Evolutionary conservation across 2,888 invertebrate genomes (phyloP), one percentile per base, ranked within the genome.

Genomic region (Aleiodes testaceus): DNA sequence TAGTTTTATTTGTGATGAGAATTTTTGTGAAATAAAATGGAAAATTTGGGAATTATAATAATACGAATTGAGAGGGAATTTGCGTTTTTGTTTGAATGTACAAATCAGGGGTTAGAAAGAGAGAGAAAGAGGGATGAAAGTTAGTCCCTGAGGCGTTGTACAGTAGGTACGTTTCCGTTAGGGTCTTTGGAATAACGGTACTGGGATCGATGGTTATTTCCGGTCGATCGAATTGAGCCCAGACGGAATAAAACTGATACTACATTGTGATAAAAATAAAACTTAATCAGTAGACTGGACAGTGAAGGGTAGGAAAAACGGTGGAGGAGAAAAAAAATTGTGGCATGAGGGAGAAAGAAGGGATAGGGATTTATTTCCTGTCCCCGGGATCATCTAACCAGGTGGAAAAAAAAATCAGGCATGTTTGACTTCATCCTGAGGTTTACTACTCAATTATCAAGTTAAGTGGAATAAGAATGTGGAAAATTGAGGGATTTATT

Each of bases 321-420:
- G 7, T 9, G 36, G 36, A 36, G 36, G 11, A 5, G 3, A 9
- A 36, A 36, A 36, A 36, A 36, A 36, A 36, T 36, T 36, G 11
- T 36, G 7, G 36, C 6, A 36, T 11, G 36, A 7, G 42, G 45
- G 50, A 20, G 22, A 20, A 16, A 20, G n/a, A n/a, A 11, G 53
- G 22, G n/a, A 22, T n/a, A 18, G 22, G 53, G 20, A 36, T 36
- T 70, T 77, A 77, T 79, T 80, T 77, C 76, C 77, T 74, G 72
- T 74, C 78, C 36, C 36, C 77, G 78, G 79, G 83, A 84, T 84
- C 80, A 82, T 78, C 80, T 82, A 84, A 85, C 84, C 85, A 85
- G 80, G 81, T 79, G 82, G 82, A 87, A 86, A 84, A 84, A 84
- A 63, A 45, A 42, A 69, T 68, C 67, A 70, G 69, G 72, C 84